Base-by-base conservation (phyloP, 1,140 invertebrate genomes). In the Leptopilina clavipes region DNA sequence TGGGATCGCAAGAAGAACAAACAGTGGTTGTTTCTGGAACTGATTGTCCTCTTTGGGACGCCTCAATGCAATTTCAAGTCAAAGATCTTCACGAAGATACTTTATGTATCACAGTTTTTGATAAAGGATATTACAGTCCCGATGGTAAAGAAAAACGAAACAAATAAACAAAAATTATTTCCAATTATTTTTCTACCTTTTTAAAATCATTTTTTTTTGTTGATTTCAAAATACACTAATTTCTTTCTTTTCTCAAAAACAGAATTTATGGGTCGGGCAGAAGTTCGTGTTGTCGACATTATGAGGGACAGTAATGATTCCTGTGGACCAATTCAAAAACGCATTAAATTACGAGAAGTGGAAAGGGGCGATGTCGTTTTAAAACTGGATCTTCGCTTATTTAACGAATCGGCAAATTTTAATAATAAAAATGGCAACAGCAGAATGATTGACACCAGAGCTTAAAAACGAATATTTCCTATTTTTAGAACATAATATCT, bases 1-100 rank as follows among this genome's bases (percentile, higher is more conserved):
- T 97, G 91, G 95, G 95, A 1, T 93, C 93, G 10, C 95, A 95
- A 88, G 93, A 94, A 85, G 93, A 95, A 81, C 91, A 93, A 82
- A 97, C 95, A 0, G 91, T 92, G 77, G 92, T 95, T 1, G 91
- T 94, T 2, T 90, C 91, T 31, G 92, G 86, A 5, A 90, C 89
- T 7, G 88, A 90, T 78, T 88, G 87, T 87, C 94, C 95, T 17
- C 90, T 94, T 75, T 97, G 95, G 95, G 95, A 96, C 87, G 91
- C 93, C 14, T 94, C 94, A n/a, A 96, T 96, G 95, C 95, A 96
- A 88, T 96, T 97, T 87, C 92, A 94, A 77, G 92, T 96, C 18
- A 93, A 94, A 83, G 93, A 95, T 87, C 84, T 96, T 3, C 84
- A 93, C 10, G 92, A 95, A 85, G 95, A 96, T 87, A 93, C 94